phyloP scores from a whole-genome alignment of 1,140 invertebrate species.

The Drosophila kanapiae region DNA sequence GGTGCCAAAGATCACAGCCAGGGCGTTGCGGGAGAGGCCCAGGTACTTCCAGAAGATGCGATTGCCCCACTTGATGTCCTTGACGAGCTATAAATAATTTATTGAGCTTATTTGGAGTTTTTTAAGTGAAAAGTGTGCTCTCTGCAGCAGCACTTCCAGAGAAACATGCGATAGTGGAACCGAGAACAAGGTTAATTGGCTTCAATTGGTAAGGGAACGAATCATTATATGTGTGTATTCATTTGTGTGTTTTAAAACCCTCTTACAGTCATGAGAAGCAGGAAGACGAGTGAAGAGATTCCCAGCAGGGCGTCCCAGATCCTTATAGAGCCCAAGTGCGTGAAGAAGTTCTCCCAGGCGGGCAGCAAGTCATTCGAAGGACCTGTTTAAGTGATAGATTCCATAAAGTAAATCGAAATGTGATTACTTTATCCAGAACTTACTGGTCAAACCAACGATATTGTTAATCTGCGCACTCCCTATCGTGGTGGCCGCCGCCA shows the following conservation, averaged over 20 bases:
- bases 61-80: slow-evolving; percentile 82
- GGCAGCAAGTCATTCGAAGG: slow-evolving; percentile 87
- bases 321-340: slow-evolving; percentile 85
- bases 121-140: neutral
- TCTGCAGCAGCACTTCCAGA: neutral
- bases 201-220: slow-evolving; percentile 14
- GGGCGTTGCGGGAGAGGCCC: slow-evolving; percentile 92
- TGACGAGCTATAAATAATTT: slow-evolving; percentile 88
- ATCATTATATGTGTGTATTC: slow-evolving; percentile 53
- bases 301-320: slow-evolving; percentile 87
- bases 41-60: slow-evolving; percentile 92
- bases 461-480: slow-evolving; percentile 93
- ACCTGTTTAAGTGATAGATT: slow-evolving; percentile 53
- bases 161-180: neutral
- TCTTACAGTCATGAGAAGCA: slow-evolving; percentile 88
- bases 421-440: slow-evolving; percentile 45
- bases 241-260: neutral
- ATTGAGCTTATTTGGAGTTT: neutral
- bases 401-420: neutral
- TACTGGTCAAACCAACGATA: slow-evolving; percentile 89
- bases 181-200: slow-evolving; percentile 10
- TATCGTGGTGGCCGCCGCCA: slow-evolving; percentile 95
- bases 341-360: slow-evolving; percentile 87
- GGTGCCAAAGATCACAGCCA: slow-evolving; percentile 91
- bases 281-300: slow-evolving; percentile 86